Conservation (phyloP, 2,113 vertebrate species). For the Seriola dumerili region DNA sequence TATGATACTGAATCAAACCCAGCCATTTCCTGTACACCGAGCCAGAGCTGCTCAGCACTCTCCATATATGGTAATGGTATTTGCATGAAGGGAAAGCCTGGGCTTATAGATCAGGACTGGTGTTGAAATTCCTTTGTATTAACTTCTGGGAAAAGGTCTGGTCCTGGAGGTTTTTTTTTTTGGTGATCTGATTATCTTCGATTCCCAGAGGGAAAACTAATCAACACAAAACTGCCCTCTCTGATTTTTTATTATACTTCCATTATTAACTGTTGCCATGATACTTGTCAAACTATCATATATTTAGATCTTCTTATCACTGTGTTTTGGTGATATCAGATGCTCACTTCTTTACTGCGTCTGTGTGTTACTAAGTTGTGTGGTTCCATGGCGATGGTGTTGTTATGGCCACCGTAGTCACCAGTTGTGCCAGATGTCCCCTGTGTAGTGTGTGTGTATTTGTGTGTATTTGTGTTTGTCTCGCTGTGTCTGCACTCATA, state of each 20-base stretch:
- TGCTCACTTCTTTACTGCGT: constrained; percentile 11
- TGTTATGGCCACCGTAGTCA: constrained; percentile 66
- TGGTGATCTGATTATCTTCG: constrained; percentile 6
- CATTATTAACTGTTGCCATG: neutral
- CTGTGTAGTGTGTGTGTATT: constrained; percentile 22
- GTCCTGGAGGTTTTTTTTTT: constrained; percentile 37
- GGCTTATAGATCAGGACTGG: constrained; percentile 78
- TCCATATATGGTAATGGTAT: constrained; percentile 90
- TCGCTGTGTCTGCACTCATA: constrained; percentile 2
- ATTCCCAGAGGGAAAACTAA: constrained; percentile 14
- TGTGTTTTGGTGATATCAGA: constrained; percentile 13
- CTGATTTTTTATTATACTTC: neutral
- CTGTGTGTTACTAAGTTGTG: constrained; percentile 44
- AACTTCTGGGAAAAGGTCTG: constrained; percentile 64
- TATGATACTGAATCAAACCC: constrained; percentile 86
- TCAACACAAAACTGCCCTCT: neutral
- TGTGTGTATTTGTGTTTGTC: constrained; percentile 6
- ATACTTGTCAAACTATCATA: neutral
- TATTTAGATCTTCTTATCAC: neutral
- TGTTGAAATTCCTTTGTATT: constrained; percentile 80
- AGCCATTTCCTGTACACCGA: constrained; percentile 85
- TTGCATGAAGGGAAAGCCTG: constrained; percentile 85
- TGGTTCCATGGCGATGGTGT: constrained; percentile 66
- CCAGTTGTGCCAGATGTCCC: constrained; percentile 49
- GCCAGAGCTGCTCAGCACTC: constrained; percentile 76